Evolutionary conservation across 2,888 invertebrate species (phyloP).

Genomic region (Noctuana brunneofusca): DNA sequence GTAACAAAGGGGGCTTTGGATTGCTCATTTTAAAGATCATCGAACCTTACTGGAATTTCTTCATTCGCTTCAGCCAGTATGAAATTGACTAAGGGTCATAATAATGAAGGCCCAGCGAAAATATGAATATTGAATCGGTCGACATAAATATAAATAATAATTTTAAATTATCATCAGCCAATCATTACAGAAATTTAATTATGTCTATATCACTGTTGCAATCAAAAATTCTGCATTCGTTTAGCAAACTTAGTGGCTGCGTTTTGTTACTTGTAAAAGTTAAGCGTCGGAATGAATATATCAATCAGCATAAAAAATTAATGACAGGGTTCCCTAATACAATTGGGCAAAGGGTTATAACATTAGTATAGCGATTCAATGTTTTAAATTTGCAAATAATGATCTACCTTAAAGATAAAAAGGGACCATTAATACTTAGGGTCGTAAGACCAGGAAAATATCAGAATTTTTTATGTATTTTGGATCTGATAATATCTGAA

Average conservation of each 20-base stretch:
- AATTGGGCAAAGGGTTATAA: slow-evolving; percentile 2
- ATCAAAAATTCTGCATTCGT: background rate
- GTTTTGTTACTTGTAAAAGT: background rate
- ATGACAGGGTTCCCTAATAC: background rate
- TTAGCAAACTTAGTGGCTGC: background rate
- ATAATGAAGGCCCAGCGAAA: background rate
- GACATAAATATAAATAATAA: background rate
- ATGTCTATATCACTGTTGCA: background rate
- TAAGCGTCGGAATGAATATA: background rate
- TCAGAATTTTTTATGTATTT: no score
- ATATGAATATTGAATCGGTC: background rate
- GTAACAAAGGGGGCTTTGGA: slow-evolving; percentile 40
- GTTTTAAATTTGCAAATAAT: background rate
- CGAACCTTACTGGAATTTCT: slow-evolving; percentile 50
- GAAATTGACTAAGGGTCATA: slow-evolving; percentile 12
- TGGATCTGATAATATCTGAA: background rate
- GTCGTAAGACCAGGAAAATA: background rate
- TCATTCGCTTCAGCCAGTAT: slow-evolving; percentile 38
- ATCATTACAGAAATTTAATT: background rate
- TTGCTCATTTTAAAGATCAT: slow-evolving; percentile 52
- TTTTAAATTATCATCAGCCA: background rate
- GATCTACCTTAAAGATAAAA: background rate
- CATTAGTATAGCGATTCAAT: background rate
- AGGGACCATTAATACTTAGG: background rate
- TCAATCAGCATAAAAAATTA: slow-evolving; percentile 4